These are phyloP conservation scores for Nasonia vitripennis DNA, from an alignment of 1,140 invertebrate genomes.

Conservation along the genomic window DNA sequence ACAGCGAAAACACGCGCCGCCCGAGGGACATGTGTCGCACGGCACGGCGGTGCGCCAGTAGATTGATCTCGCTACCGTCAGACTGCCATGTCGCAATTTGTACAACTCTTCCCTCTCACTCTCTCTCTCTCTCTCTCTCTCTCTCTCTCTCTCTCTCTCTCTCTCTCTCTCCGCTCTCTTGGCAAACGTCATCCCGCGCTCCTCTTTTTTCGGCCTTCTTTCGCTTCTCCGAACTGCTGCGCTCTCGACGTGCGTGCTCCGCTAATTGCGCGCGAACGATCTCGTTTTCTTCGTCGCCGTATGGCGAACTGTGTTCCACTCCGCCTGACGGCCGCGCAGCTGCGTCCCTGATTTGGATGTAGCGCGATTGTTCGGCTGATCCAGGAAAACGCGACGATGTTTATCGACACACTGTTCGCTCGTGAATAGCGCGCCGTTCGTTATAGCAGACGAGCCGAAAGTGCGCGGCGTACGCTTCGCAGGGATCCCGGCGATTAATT, in stretches of 20 bases:
- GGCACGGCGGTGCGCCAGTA: constrained; percentile 9
- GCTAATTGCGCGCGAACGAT: constrained; percentile 44
- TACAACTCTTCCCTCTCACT: neutral
- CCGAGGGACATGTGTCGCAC: constrained; percentile 12
- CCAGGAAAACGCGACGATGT: neutral
- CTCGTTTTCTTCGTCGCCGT: constrained; percentile 18
- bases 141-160: too few species aligned
- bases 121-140: neutral
- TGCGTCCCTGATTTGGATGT: constrained; percentile 32
- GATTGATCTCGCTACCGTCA: constrained; percentile 47
- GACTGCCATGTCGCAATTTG: constrained; percentile 35
- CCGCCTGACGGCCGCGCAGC: neutral
- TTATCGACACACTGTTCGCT: too few species aligned
- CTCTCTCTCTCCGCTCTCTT: neutral
- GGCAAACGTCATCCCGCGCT: neutral
- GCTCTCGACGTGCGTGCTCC: neutral
- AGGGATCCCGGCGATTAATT: constrained; percentile 24
- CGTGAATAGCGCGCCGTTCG: too few species aligned
- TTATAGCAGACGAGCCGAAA: too few species aligned
- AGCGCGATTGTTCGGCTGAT: neutral
- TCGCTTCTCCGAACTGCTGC: neutral
- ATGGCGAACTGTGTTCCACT: neutral
- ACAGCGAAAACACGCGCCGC: neutral
- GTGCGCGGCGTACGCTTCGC: too few species aligned
- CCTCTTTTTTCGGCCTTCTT: neutral